Base-by-base conservation (phyloP, 2,113 vertebrate genomes). In the Rhea americana region DNA sequence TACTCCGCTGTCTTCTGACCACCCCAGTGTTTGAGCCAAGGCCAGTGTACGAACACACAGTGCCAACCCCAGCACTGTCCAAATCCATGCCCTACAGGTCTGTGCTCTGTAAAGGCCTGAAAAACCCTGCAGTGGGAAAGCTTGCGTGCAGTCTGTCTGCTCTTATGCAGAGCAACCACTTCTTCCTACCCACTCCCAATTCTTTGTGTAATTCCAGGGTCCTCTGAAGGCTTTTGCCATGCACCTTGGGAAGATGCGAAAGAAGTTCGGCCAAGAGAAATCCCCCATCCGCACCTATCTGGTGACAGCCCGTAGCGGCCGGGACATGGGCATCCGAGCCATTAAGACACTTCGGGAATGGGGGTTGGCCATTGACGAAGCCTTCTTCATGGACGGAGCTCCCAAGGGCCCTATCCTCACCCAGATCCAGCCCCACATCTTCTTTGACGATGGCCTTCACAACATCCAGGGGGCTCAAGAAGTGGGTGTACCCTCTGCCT, bases 331-430 rank as follows among this genome's bases (percentile, higher is more conserved):
- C 59, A 56, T 85, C 58, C 75, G 96, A 47, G 97, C 97, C 32
- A 92, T 98, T 88, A 97, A 96, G 87, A 97, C 96, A 0, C 97
- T 98, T 20, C 91, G 93, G 26, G 88, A 89, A 50, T 98, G 97
- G 97, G 97, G 97, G 4, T 79, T 98, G 91, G 74, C 95, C 77
- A 97, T 97, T 1, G 97, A 98, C 0, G 97, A 98, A 84, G 96
- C 96, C 48, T 98, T 97, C 95, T 98, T 97, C 91, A 95, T 98
- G 96, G 97, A 97, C 0, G 97, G 97, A 43, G 96, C 97, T 93
- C 97, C 97, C n/a, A 95, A 96, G 47, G 94, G 94, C 11, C 96
- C 94, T 30, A 96, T 98, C 67, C 96, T 98, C 0, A 62, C 96
- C 66, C 89, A 97, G 56, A 95, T 98, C 47, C 97, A 97, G 76